Base-by-base conservation (phyloP, 2,797 vertebrate genomes). In the Pseudomugil tenellus region DNA sequence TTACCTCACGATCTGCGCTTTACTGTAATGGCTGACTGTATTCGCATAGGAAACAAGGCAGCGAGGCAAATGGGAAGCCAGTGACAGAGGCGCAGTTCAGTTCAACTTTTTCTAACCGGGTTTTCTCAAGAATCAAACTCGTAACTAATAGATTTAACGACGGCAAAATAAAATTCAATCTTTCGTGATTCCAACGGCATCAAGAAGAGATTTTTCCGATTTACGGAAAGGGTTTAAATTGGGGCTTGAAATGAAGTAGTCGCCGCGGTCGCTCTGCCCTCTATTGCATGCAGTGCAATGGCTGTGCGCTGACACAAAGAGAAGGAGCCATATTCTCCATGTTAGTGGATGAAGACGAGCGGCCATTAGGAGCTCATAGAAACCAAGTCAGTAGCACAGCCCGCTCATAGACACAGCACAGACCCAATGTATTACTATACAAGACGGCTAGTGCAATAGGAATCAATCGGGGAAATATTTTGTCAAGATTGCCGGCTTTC, bases 11-110 rank as follows among this genome's bases (percentile, higher is more conserved):
- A 92, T 92, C 94, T 94, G 94, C 94, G 95, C 95, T 94, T 77
- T 95, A 95, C 94, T 94, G 94, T 95, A 97, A 98, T 98, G 97
- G 96, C 96, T 98, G 96, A 97, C 96, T 95, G 93, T 94, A 93
- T 94, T 95, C 93, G 93, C 95, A 94, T 94, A 93, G 95, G 95
- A 96, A 94, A 95, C 94, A 94, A 95, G 94, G 95, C 94, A 86
- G 87, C 92, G 92, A 93, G 93, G 92, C 92, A 73, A 93, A 91
- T 85, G 92, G 92, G 86, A 90, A 91, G 87, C 86, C 90, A 92
- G 90, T 70, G 91, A 93, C 88, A 90, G 81, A 91, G 92, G 95
- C 95, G 95, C 95, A 95, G 93, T 96, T 95, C 80, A 28, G 67
- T 78, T 92, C 93, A 96, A 96, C 96, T 97, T 97, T 97, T 96